Evolutionary conservation across 2,888 invertebrate species (phyloP), one percentile per base, ranked within the genome.

Genomic region (Anagyrus pseudococci): DNA sequence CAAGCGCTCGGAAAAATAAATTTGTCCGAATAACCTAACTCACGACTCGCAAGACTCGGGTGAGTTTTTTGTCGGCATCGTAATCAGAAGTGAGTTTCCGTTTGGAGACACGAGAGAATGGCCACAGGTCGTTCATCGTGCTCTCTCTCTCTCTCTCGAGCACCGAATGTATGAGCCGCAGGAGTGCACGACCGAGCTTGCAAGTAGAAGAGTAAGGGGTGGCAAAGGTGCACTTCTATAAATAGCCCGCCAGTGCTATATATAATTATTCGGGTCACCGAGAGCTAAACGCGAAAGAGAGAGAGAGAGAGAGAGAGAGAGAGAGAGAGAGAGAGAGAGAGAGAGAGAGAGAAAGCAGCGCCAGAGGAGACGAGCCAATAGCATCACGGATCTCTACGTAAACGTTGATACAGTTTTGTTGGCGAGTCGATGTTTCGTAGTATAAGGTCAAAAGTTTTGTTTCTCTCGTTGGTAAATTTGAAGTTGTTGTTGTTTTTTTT

Each of bases 261-360:
- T 69, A 74, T 75, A 74, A 72, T 73, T 71, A 77, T 77, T 73
- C 70, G 72, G 76, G 76, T 77, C 75, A 75, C 67, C 70, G 69
- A 67, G 46, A 29, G 68, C 66, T 68, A 71, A 65, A 68, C 70
- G 71, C 69, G 62, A 59, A 67, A 73, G 44, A 26, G 48, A 48
- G 44, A 37, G 22, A 55, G n/a, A n/a, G n/a, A n/a, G n/a, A 55
- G 44, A 4, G 37, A 50, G 23, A 20, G 22, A 26, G 23, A 48
- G 41, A 55, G 44, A 4, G 37, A 50, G 23, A 20, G 22, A 26
- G 23, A 48, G 41, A 55, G 44, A 4, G 37, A 50, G 23, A 20
- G 22, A 26, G n/a, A 55, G 44, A 4, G 37, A 50, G 23, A 20
- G 22, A 26, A 20, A 48, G 41, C 33, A 19, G 47, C 29, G 10